Base-by-base conservation (phyloP, 2,888 invertebrate genomes). In the Andrena haemorrhoa region DNA sequence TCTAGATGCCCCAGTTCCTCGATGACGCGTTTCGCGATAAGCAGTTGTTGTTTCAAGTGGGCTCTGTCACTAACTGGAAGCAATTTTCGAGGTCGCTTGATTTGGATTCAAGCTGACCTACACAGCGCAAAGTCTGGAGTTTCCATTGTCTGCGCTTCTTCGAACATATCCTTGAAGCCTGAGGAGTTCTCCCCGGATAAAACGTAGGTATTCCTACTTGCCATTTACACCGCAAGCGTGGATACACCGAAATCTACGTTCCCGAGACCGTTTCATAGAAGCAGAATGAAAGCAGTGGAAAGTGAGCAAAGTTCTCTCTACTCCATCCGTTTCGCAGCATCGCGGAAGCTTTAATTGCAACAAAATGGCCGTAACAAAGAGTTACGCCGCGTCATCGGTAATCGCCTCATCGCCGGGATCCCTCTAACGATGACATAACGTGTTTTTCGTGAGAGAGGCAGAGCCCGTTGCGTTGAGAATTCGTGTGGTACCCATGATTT, bases 401-500 rank as follows among this genome's bases (percentile, higher is more conserved):
- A 56, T 33, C 12, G 51, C 35, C 35, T 12, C 16, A 66, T 49
- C 35, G 29, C 12, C 6, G 16, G n/a, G 23, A 66, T 33, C 56
- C 1, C 2, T 58, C 10, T n/a, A n/a, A 1, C 56, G 31, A 33
- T 69, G 63, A 68, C 33, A 12, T 49, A 74, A 74, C 74, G 31
- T 8, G 26, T 51, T 41, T 65, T 66, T 71, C 76, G 60, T 51
- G 69, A 70, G 64, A 79, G n/a, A 35, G 26, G 31, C 12, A 20
- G 23, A 23, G 6, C 10, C n/a, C 16, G n/a, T 35, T 16, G 71
- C 53, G 61, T 29, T 7, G 35, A 63, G 73, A 72, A 86, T 86
- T 82, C 74, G 69, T 76, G 63, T 51, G 58, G 63, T 64, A 60
- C 35, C 73, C 68, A 65, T 83, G 87, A 84, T 87, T 75, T 73